A percentile compares a stretch with the other conserved stretches of the same genome.
phyloP scores from a whole-genome alignment of 1,140 invertebrate species.

The Drosophila orosa region DNA sequence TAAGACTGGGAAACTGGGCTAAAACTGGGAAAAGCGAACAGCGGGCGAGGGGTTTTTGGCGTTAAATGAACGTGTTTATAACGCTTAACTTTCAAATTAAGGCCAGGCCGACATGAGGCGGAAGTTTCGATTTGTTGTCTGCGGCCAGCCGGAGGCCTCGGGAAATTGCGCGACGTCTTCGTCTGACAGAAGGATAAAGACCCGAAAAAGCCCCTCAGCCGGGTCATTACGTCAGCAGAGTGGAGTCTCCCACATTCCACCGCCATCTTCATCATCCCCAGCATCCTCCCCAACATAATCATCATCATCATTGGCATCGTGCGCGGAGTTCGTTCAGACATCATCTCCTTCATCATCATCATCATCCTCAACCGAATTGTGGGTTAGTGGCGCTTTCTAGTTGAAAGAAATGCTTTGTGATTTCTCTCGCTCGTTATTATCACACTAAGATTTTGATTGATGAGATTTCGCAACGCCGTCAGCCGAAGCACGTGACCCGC shows the following conservation, averaged over 20 bases:
- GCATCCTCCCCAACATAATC: background rate
- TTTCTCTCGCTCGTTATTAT: conserved; percentile 74
- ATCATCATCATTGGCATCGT: background rate
- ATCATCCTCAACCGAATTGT: conserved; percentile 58
- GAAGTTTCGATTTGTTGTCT: conserved; percentile 82
- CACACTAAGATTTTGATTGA: conserved; percentile 79
- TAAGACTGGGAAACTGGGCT: background rate
- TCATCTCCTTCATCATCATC: conserved; percentile 17
- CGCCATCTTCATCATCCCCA: background rate
- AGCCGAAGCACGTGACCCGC: conserved; percentile 29
- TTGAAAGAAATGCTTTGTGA: conserved; percentile 73
- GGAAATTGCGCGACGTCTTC: conserved; percentile 64
- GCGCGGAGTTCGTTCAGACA: conserved; percentile 11
- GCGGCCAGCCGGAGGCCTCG: conserved; percentile 51
- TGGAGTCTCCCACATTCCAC: conserved; percentile 3
- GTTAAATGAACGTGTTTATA: conserved; percentile 79
- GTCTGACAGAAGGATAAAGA: conserved; percentile 43
- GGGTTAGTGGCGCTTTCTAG: conserved; percentile 65
- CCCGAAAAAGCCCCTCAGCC: conserved; percentile 38
- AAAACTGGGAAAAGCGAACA: background rate
- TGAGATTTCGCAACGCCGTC: conserved; percentile 62
- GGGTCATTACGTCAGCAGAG: conserved; percentile 56
- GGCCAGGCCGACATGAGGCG: conserved; percentile 61
- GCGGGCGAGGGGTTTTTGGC: conserved; percentile 1
- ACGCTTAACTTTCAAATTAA: conserved; percentile 80